Evolutionary conservation across 2,888 invertebrate species (phyloP).

Genomic region (Galerucella calmariensis): DNA sequence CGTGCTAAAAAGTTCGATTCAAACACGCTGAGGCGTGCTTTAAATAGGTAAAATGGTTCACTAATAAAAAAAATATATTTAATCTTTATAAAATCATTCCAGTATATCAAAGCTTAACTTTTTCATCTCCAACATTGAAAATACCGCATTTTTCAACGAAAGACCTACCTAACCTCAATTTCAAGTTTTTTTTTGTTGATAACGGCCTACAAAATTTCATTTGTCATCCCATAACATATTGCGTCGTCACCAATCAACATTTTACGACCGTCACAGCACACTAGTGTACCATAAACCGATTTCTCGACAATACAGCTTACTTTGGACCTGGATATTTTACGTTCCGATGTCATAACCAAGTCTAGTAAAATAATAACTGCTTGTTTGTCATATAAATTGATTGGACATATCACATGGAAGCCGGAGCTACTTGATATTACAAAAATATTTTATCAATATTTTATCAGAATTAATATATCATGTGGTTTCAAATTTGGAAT

Average conservation of each 20-base stretch:
- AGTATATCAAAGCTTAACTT: too few species aligned
- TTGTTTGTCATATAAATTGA: background rate
- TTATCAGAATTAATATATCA: too few species aligned
- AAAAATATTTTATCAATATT: too few species aligned
- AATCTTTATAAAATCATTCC: too few species aligned
- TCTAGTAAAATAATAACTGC: constrained; percentile 27
- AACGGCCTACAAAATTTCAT: constrained; percentile 37
- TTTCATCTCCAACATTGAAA: too few species aligned
- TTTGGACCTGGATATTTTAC: constrained; percentile 44
- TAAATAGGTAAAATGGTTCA: too few species aligned
- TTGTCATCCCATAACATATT: constrained; percentile 58
- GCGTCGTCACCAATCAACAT: constrained; percentile 62
- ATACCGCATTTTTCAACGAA: background rate
- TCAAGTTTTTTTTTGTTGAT: constrained; percentile 34
- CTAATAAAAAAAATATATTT: too few species aligned
- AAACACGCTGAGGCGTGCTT: too few species aligned
- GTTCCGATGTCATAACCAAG: constrained; percentile 37
- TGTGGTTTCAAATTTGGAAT: too few species aligned
- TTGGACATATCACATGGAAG: background rate
- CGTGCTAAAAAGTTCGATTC: too few species aligned
- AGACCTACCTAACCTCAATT: constrained; percentile 38
- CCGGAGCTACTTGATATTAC: background rate
- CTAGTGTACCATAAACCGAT: constrained; percentile 62
- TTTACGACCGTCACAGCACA: constrained; percentile 61
- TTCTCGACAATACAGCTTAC: constrained; percentile 52